A percentile compares a stretch with the other conserved stretches of the same genome.
Conservation (phyloP, 2,113 vertebrate species). For the Siniperca chuatsi region DNA sequence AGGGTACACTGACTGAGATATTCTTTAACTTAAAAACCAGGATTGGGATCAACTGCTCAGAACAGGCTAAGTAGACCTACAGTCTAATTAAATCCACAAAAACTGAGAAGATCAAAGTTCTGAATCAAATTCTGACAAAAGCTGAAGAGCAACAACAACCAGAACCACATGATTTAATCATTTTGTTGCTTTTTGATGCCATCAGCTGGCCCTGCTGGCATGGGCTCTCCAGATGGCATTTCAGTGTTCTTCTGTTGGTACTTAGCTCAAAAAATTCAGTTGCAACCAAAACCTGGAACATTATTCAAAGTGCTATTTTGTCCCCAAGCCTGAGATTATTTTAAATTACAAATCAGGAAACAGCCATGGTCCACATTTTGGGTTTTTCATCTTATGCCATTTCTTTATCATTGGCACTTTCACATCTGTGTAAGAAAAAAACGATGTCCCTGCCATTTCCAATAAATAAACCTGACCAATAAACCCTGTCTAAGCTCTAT, state of each 20-base stretch:
- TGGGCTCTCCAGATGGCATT: slow-evolving; percentile 5
- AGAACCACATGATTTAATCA: slow-evolving; percentile 15
- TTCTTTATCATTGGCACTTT: slow-evolving; percentile 71
- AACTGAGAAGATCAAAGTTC: slow-evolving; percentile 19
- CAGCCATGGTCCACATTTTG: slow-evolving; percentile 53
- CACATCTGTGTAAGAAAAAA: slow-evolving; percentile 63
- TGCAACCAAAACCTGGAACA: slow-evolving; percentile 36
- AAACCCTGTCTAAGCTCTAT: slow-evolving; percentile 61
- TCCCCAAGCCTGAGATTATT: slow-evolving; percentile 75
- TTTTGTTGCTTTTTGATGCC: slow-evolving; percentile 5
- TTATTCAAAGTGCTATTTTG: slow-evolving; percentile 77
- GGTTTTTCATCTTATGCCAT: slow-evolving; percentile 51
- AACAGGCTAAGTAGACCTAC: slow-evolving; percentile 6
- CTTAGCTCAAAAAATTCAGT: slow-evolving; percentile 1
- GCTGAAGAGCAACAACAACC: slow-evolving; percentile 15
- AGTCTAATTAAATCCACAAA: slow-evolving; percentile 28
- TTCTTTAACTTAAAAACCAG: slow-evolving; percentile 47
- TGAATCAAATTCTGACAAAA: slow-evolving; percentile 26
- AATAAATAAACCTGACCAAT: slow-evolving; percentile 72
- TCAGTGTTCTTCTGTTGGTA: slow-evolving; percentile 2
- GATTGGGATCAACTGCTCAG: slow-evolving; percentile 28
- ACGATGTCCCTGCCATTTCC: slow-evolving; percentile 61
- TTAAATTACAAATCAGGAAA: slow-evolving; percentile 67
- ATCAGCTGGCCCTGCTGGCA: not conserved
- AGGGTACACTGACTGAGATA: slow-evolving; percentile 46